phyloP scores from a whole-genome alignment of 1,140 invertebrate species.

The Trigoniulus corallinus region DNA sequence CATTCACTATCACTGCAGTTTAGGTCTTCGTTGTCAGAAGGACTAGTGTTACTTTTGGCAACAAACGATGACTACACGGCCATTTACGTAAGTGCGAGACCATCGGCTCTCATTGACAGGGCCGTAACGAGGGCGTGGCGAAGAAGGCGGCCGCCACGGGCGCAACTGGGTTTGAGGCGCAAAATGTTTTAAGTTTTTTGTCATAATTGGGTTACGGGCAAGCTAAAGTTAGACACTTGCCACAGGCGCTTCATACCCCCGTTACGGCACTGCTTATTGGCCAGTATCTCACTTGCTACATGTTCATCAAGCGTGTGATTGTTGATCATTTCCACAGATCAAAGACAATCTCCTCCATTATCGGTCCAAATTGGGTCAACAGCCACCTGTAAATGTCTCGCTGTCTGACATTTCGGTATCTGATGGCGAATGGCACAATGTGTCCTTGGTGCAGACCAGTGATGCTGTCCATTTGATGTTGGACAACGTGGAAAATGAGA shows the following conservation, averaged over 20 bases:
- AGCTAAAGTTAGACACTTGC: too few relatives aligned
- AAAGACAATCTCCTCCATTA: slow-evolving; percentile 50
- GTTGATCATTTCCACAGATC: slow-evolving; percentile 23
- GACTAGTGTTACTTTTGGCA: slow-evolving; percentile 60
- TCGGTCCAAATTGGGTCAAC: slow-evolving; percentile 49
- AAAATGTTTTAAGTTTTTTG: too few relatives aligned
- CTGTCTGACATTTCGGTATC: slow-evolving; percentile 30
- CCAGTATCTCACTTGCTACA: neutral
- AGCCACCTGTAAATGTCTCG: slow-evolving; percentile 58
- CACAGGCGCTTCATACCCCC: too few relatives aligned
- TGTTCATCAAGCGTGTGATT: neutral
- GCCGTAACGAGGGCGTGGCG: too few relatives aligned
- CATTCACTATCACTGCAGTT: slow-evolving; percentile 67
- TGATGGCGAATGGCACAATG: slow-evolving; percentile 73
- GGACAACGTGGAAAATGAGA: slow-evolving; percentile 39
- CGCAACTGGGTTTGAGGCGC: too few relatives aligned
- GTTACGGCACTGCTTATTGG: slow-evolving; percentile 4
- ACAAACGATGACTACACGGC: slow-evolving; percentile 76
- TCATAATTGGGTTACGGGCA: too few relatives aligned
- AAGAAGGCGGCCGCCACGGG: too few relatives aligned
- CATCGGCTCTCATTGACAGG: too few relatives aligned
- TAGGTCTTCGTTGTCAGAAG: slow-evolving; percentile 53
- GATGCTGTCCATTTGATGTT: slow-evolving; percentile 49
- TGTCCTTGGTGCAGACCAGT: slow-evolving; percentile 44
- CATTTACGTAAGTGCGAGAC: slow-evolving; percentile 39